Base-by-base conservation (phyloP, 2,797 vertebrate species). In the Todus mexicanus region DNA sequence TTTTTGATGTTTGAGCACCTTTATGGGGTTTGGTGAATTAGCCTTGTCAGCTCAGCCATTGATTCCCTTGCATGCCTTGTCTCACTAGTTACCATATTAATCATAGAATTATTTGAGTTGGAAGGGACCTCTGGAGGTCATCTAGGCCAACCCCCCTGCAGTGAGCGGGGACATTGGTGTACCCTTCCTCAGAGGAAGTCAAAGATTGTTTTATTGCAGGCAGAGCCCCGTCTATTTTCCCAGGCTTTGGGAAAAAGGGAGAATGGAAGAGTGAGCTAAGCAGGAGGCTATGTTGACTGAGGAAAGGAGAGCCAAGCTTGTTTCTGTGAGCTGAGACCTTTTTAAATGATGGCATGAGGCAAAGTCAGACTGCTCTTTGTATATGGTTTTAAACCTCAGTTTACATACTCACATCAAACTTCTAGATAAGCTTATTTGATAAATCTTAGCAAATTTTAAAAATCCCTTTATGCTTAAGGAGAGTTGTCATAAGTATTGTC, bases 401-500 rank as follows among this genome's bases (percentile, higher is more conserved):
- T 90, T 85, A 59, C 51, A 19, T 63, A 25, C 7, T 60, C 27
- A 48, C 26, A 53, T 70, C 63, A 75, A 75, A 65, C 12, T 81
- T 77, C 26, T 53, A 35, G 48, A 45, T 87, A 72, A 42, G 51
- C 15, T 92, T 15, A 21, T 75, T 94, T 92, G 84, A 64, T 76
- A 84, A 77, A 94, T 83, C 40, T 72, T 75, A 85, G 72, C 37
- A 85, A 94, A 80, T 75, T 69, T 91, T 27, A 5, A 37, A 70
- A 93, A 90, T 91, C 31, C 37, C 63, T 84, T 90, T 93, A 56
- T 90, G 54, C 73, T 89, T 87, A 87, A 87, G 75, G 53, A 76
- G 12, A 79, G 75, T 88, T 91, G 79, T 94, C 89, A 5, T 43
- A 87, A 29, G 37, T 78, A 95, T 95, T 95, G 77, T 94, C 88